Evolutionary conservation across 1,140 invertebrate species (phyloP).

Genomic region (Trichonephila clavata): DNA sequence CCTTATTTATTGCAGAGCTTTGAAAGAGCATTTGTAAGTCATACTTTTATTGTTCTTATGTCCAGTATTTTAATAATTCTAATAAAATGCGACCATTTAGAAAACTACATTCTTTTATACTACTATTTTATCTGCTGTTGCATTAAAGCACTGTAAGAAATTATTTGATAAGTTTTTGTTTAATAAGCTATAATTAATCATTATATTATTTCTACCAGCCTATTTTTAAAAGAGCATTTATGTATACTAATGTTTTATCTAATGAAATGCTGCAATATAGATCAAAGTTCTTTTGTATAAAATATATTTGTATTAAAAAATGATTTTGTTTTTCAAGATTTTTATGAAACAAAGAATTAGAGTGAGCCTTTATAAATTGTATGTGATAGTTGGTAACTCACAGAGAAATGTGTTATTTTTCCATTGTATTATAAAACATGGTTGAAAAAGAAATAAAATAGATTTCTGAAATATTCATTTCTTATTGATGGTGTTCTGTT

Average conservation of each 20-base stretch:
- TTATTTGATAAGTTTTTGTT: constrained; percentile 27
- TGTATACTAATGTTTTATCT: background rate
- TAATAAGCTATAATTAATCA: background rate
- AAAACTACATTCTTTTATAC: background rate
- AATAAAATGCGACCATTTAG: background rate
- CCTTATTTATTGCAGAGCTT: constrained; percentile 45
- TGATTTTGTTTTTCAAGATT: constrained; percentile 39
- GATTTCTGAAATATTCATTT: constrained; percentile 53
- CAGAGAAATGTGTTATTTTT: constrained; percentile 73
- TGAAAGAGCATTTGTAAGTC: background rate
- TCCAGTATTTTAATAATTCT: constrained; percentile 26
- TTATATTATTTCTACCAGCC: background rate
- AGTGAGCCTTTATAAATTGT: constrained; percentile 64
- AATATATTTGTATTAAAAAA: constrained; percentile 66
- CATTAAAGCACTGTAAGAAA: constrained; percentile 23
- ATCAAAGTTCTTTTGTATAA: constrained; percentile 64
- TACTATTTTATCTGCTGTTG: background rate
- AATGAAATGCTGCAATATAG: constrained; percentile 16
- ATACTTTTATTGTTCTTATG: constrained; percentile 9
- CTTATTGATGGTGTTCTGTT: background rate
- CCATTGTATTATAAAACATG: constrained; percentile 72
- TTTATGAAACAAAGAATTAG: constrained; percentile 53
- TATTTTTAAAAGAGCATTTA: background rate
- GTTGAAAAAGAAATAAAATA: constrained; percentile 70
- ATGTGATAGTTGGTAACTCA: constrained; percentile 71